A percentile compares a stretch with the other conserved stretches of the same genome.
phyloP scores from a whole-genome alignment of 37 sponge, comb jelly and placozoan genomes.

The Spongilla lacustris region DNA sequence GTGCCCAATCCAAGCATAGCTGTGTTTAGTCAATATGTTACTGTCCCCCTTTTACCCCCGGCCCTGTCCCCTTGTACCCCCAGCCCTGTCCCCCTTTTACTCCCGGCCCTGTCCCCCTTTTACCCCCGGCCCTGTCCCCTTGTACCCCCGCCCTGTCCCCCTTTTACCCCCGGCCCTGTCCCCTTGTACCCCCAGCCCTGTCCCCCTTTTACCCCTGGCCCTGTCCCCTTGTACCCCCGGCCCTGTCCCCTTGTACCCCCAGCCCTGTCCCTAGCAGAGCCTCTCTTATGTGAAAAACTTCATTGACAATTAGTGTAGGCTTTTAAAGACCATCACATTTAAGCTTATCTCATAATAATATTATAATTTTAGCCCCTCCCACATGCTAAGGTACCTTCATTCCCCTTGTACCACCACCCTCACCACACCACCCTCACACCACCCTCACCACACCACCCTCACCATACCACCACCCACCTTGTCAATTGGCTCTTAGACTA shows the following conservation, averaged over 20 bases:
- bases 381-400: too few relatives aligned
- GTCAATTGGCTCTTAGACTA: too few relatives aligned
- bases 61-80: background rate
- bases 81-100: too few relatives aligned
- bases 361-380: too few relatives aligned
- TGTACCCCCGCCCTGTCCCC: background rate
- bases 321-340: too few relatives aligned
- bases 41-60: background rate
- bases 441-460: too few relatives aligned
- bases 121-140: background rate
- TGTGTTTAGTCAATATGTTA: background rate
- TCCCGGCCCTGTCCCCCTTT: background rate
- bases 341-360: too few relatives aligned
- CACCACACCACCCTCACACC: too few relatives aligned
- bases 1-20: background rate
- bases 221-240: background rate
- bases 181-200: background rate
- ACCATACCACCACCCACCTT: too few relatives aligned
- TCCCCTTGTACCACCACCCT: background rate
- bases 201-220: background rate
- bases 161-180: background rate
- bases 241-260: background rate
- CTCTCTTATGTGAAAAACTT: too few relatives aligned
- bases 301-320: too few relatives aligned
- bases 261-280: too few relatives aligned